A percentile compares a stretch with the other conserved stretches of the same genome.
These are phyloP conservation scores for Philypnodon macrostomus DNA, from an alignment of 2,797 vertebrate genomes.

Conservation along the genomic window DNA sequence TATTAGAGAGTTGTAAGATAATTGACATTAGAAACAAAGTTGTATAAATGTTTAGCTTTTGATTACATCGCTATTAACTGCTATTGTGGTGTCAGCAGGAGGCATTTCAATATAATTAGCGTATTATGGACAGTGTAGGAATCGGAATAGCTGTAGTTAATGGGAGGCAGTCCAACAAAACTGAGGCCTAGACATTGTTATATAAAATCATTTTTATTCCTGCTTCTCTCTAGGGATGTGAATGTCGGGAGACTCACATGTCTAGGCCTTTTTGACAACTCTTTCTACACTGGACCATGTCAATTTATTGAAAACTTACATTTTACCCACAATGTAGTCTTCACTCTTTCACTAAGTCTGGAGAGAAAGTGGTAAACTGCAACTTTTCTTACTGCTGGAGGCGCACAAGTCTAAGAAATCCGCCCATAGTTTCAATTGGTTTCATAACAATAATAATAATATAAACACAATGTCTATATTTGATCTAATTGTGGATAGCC, in stretches of 20 bases:
- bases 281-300: constrained; percentile 3
- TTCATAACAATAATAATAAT: neutral
- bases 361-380: constrained; percentile 3
- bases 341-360: neutral
- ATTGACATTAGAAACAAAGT: too few species aligned
- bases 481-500: too few species aligned
- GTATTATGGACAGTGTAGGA: too few species aligned
- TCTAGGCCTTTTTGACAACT: constrained; percentile 1
- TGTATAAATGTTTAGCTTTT: too few species aligned
- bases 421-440: neutral
- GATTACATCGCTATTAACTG: too few species aligned
- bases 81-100: too few species aligned
- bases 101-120: too few species aligned
- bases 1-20: too few species aligned
- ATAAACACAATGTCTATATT: neutral
- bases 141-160: too few species aligned
- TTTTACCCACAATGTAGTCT: constrained; percentile 1
- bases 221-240: neutral
- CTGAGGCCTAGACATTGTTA: neutral
- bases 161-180: neutral
- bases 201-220: constrained; percentile 1
- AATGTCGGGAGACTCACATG: constrained; percentile 7
- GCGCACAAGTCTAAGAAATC: neutral
- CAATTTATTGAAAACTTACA: constrained; percentile 2
- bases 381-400: constrained; percentile 1